Evolutionary conservation across 64 coral and sea anemone genomes (phyloP).

Genomic region (Pocillopora damicornis): DNA sequence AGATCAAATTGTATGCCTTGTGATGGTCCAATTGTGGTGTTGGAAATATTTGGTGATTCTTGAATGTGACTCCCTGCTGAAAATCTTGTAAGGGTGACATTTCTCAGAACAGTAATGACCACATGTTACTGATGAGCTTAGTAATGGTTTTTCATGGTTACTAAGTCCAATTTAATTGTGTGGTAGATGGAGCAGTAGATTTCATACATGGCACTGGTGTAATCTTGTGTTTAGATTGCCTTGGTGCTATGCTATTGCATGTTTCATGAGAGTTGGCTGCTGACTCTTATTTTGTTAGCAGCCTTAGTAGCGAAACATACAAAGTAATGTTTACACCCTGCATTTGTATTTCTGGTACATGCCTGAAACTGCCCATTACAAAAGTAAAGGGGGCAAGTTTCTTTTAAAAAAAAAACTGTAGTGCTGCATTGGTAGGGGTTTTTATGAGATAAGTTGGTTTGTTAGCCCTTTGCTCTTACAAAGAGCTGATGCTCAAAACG

Average conservation of each 20-base stretch:
- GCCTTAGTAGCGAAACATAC: conserved; percentile 34
- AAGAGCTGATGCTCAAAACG: too few relatives aligned
- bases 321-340: background rate
- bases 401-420: too few relatives aligned
- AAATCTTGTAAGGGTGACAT: too few relatives aligned
- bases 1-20: background rate
- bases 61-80: too few relatives aligned
- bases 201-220: background rate
- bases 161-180: background rate
- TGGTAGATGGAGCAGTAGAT: conserved; percentile 21
- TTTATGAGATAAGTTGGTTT: too few relatives aligned
- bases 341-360: background rate
- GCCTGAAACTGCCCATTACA: too few relatives aligned
- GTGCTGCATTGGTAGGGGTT: too few relatives aligned
- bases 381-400: too few relatives aligned
- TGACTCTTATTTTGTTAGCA: background rate
- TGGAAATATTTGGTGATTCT: too few relatives aligned
- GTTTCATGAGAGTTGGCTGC: conserved; percentile 26
- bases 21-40: too few relatives aligned
- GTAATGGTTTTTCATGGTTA: background rate
- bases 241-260: background rate
- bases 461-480: too few relatives aligned
- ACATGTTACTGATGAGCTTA: conserved; percentile 12
- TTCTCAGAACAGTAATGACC: background rate
- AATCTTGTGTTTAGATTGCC: background rate